Evolutionary conservation across 2,113 vertebrate species (phyloP), one percentile per base, ranked within the genome.

Genomic region (Falcunculus frontatus): DNA sequence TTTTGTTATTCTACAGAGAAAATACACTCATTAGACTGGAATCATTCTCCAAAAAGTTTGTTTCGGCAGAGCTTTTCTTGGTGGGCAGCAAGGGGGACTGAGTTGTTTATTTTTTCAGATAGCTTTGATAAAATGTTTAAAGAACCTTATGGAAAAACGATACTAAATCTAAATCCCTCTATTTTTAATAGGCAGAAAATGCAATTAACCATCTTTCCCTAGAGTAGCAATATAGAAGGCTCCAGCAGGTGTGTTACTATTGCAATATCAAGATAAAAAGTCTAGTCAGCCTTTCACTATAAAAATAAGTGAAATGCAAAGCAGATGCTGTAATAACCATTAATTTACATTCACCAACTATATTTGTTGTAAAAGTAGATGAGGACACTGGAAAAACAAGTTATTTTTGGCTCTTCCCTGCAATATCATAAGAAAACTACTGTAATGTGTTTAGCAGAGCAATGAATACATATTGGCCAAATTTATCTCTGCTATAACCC

Each of bases 261-360:
- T 90, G 57, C 73, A 81, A 57, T 81, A 93, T 81, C 89, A 94
- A 87, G 96, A 92, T 94, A 93, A 95, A 85, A 93, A 96, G 84
- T 93, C 78, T 91, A 93, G 79, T 93, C 87, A 95, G 87, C 53
- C 79, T 95, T 95, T 94, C 47, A 37, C 82, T 94, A 84, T 93
- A 92, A 96, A 96, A 96, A 72, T 73, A 95, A 93, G 84, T 92
- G 76, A 96, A 97, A 97, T 83, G 83, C 55, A 87, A 85, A 96
- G 79, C 92, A 97, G 95, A 95, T 96, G 95, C 67, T 97, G 91
- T 97, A 96, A 94, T 96, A 96, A 94, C 92, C 86, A 93, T 96
- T 95, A 95, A 95, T 97, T 95, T 95, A 89, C 42, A 94, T 97
- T 96, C 91, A 87, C 70, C 87, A 93, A 70, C 88, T 81, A 91